A percentile compares a stretch with the other conserved stretches of the same genome.
Conservation (phyloP, 2,797 vertebrate species). For the Dryobates pubescens region DNA sequence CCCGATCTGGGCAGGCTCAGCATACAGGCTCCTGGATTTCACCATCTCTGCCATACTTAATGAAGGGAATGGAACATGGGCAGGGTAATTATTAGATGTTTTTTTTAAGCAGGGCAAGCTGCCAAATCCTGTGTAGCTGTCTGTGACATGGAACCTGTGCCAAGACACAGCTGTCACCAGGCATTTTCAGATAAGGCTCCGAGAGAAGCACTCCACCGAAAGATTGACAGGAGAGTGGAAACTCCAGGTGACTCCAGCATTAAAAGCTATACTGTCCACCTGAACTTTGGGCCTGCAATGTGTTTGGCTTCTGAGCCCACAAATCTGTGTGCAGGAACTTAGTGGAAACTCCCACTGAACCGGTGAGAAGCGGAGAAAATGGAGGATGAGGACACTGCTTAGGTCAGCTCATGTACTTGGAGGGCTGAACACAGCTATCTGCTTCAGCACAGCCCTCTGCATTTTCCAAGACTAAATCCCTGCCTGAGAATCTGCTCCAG, state of each 20-base stretch:
- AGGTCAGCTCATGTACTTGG: not conserved
- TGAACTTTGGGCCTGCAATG: not conserved
- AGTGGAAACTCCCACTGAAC: not conserved
- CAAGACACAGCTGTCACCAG: not conserved
- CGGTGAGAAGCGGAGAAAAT: not conserved
- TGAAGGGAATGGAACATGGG: not conserved
- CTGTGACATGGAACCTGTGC: not conserved
- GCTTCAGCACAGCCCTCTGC: not conserved
- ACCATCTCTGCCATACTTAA: not conserved
- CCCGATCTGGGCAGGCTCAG: not conserved
- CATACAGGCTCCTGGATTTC: not conserved
- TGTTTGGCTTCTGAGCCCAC: not conserved
- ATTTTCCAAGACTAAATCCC: not conserved
- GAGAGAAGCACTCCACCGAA: not conserved
- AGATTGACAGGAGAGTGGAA: not conserved
- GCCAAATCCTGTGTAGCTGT: not conserved
- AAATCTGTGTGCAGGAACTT: not conserved
- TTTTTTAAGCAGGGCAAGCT: not conserved
- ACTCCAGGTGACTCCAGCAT: not conserved
- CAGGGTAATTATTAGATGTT: not conserved
- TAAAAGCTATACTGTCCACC: not conserved
- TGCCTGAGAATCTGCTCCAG: not conserved
- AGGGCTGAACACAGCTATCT: not conserved
- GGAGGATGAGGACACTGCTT: not conserved
- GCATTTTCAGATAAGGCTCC: not conserved